Conservation (phyloP, 2,113 vertebrate genomes). For the Engraulis encrasicolus region DNA sequence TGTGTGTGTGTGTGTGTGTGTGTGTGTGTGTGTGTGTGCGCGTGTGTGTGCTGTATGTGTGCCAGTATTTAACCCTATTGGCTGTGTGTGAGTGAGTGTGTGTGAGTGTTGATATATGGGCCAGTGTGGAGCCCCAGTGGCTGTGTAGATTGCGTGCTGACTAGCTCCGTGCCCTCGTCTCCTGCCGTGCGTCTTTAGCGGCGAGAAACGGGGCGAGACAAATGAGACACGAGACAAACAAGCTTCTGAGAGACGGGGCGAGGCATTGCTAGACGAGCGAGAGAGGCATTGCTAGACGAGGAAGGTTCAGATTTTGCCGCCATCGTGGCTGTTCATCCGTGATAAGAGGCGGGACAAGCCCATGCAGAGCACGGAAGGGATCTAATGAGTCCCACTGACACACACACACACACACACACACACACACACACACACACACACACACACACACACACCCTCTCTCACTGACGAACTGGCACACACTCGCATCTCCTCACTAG, state of each 20-base stretch:
- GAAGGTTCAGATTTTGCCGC: not conserved
- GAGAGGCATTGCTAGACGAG: not conserved
- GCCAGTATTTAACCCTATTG: not conserved
- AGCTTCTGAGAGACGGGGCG: too few species aligned
- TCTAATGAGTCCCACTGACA: not conserved
- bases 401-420: too few species aligned
- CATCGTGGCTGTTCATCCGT: not conserved
- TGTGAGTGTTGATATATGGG: conserved; percentile 30
- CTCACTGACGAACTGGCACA: too few species aligned
- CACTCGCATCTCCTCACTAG: too few species aligned
- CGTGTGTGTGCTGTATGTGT: conserved; percentile 29
- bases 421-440: too few species aligned
- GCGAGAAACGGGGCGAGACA: not conserved
- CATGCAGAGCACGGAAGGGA: not conserved
- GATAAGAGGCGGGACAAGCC: not conserved
- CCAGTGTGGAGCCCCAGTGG: not conserved
- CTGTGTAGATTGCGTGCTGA: not conserved
- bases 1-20: too few species aligned
- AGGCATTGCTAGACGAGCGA: too few species aligned
- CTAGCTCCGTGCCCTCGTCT: not conserved
- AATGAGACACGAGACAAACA: too few species aligned
- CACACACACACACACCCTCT: too few species aligned
- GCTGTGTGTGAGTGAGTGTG: not conserved
- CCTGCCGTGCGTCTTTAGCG: not conserved
- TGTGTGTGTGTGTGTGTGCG: too few species aligned